Evolutionary conservation across 2,888 invertebrate genomes (phyloP).

Genomic region (Rhamphomyia laevipes): DNA sequence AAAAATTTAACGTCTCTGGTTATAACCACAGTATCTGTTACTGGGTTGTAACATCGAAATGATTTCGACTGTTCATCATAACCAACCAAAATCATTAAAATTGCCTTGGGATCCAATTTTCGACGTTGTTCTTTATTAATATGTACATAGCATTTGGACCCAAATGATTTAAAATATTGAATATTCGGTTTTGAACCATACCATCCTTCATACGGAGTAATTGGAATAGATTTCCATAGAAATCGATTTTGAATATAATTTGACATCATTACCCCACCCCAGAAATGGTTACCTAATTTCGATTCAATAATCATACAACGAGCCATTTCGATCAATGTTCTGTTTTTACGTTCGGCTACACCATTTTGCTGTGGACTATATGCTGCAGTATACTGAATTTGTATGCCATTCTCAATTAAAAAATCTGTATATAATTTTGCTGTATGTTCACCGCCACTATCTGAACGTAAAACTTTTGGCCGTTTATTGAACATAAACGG

Average conservation of each 20-base stretch:
- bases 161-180: constrained; percentile 9
- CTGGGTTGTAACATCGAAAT: constrained; percentile 12
- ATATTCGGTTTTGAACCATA: constrained; percentile 12
- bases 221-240: constrained; percentile 9
- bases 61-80: constrained; percentile 17
- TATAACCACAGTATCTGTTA: constrained; percentile 5
- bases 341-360: constrained; percentile 15
- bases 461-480: constrained; percentile 5
- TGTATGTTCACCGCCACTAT: constrained; percentile 18
- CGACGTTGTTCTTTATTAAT: constrained; percentile 13
- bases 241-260: constrained; percentile 12
- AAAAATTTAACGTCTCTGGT: constrained; percentile 10
- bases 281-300: too few relatives aligned
- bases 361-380: constrained; percentile 20
- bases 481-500: constrained; percentile 4
- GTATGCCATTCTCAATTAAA: constrained; percentile 18
- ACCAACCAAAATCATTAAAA: constrained; percentile 16
- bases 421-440: constrained; percentile 12
- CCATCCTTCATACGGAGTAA: constrained; percentile 13
- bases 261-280: neutral
- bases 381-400: constrained; percentile 12
- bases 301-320: constrained; percentile 19
- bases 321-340: constrained; percentile 14
- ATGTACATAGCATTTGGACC: constrained; percentile 15
- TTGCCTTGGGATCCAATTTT: constrained; percentile 14